These are phyloP conservation scores for Nebria salina DNA, from an alignment of 2,888 invertebrate genomes.

Conservation along the genomic window DNA sequence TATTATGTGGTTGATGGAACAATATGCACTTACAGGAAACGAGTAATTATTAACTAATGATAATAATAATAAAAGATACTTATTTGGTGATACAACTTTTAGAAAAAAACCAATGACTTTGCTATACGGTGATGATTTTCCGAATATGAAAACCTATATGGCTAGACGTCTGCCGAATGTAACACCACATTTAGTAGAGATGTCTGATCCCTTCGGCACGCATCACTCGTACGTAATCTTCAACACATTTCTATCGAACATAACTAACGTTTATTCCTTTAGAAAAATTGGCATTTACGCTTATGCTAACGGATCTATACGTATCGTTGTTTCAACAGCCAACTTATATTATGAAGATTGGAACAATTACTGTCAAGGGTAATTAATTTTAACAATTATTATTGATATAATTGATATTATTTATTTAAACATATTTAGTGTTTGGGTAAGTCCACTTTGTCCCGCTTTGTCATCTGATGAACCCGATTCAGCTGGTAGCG, in stretches of 20 bases:
- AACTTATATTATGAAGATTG: slow-evolving; percentile 93
- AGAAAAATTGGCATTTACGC: slow-evolving; percentile 89
- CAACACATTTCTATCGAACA: slow-evolving; percentile 10
- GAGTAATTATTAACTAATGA: slow-evolving; percentile 64
- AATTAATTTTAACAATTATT: slow-evolving; percentile 54
- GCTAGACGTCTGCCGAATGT: slow-evolving; percentile 71
- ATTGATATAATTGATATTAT: too few relatives aligned
- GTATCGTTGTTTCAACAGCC: slow-evolving; percentile 90
- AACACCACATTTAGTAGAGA: slow-evolving; percentile 72
- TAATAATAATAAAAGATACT: too few relatives aligned
- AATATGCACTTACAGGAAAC: slow-evolving; percentile 82
- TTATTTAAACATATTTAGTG: slow-evolving; percentile 61
- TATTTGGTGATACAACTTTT: slow-evolving; percentile 19
- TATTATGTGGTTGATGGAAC: slow-evolving; percentile 86
- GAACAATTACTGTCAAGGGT: slow-evolving; percentile 95
- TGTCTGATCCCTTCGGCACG: slow-evolving; percentile 83
- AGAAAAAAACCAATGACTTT: slow-evolving; percentile 78
- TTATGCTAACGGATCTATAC: slow-evolving; percentile 82
- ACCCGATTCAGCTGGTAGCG: slow-evolving; percentile 74
- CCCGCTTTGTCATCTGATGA: slow-evolving; percentile 70
- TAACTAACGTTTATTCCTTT: slow-evolving; percentile 51
- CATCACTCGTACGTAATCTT: slow-evolving; percentile 79
- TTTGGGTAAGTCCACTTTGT: slow-evolving; percentile 90
- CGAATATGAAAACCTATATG: slow-evolving; percentile 62
- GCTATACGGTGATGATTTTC: slow-evolving; percentile 77